phyloP scores from a whole-genome alignment of 2,113 vertebrate species.

The Delphinapterus leucas region DNA sequence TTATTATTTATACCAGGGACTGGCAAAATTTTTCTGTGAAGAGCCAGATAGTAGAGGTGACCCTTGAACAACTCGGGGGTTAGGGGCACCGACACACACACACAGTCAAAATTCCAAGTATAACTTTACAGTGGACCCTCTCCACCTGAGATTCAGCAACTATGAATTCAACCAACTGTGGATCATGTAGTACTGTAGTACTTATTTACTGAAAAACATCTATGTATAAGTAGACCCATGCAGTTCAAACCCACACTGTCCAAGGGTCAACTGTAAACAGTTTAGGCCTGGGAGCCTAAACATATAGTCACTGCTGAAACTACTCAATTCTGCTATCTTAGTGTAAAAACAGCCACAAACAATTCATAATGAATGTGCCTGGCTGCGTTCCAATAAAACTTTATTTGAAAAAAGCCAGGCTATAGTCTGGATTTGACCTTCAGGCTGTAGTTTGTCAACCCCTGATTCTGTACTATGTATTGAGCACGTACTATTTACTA shows the following conservation, averaged over 20 bases:
- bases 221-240: neutral
- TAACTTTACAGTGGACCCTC: neutral
- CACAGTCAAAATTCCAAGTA: neutral
- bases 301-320: neutral
- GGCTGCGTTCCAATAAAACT: constrained; percentile 48
- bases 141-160: neutral
- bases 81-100: no score
- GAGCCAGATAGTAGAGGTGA: neutral
- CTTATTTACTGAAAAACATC: neutral
- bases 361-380: neutral
- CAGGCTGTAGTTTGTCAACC: neutral
- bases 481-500: neutral
- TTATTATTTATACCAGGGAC: neutral
- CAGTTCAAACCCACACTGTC: neutral
- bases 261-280: neutral
- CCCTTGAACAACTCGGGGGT: neutral
- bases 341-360: neutral
- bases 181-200: neutral
- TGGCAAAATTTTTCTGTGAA: neutral
- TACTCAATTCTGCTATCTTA: neutral
- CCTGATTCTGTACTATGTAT: neutral
- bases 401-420: constrained; percentile 14
- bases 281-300: neutral
- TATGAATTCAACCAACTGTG: neutral
- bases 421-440: neutral